Evolutionary conservation across 2,113 vertebrate genomes (phyloP).

Genomic region (Tragulus kanchil): DNA sequence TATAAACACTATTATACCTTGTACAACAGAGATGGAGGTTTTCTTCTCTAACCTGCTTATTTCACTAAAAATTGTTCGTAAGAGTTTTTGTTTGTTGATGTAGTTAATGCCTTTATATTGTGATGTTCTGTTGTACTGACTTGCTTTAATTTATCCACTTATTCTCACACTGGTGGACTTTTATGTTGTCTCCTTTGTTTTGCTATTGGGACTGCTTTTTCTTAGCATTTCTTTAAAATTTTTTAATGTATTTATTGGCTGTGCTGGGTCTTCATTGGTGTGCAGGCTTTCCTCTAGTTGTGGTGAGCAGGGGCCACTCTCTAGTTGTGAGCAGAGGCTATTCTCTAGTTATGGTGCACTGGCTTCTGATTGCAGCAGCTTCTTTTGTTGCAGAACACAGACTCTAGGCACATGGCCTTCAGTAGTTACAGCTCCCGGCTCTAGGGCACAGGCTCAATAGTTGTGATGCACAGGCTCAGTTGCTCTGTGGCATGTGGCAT

Average conservation of each 20-base stretch:
- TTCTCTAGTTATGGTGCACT: fast-evolving
- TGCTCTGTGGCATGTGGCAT: background rate
- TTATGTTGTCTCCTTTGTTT: background rate
- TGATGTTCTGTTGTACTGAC: background rate
- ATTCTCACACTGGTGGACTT: background rate
- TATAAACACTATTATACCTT: background rate
- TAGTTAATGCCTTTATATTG: background rate
- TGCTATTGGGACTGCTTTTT: background rate
- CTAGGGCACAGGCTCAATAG: background rate
- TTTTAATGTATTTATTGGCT: background rate
- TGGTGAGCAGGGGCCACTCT: background rate
- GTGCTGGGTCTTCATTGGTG: background rate
- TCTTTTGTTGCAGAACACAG: background rate
- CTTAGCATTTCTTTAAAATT: background rate
- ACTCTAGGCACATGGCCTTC: background rate
- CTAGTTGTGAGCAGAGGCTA: background rate
- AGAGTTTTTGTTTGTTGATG: background rate
- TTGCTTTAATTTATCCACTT: background rate
- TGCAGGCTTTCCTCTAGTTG: background rate
- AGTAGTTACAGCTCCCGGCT: background rate
- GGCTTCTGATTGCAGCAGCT: background rate
- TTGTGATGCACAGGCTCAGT: background rate
- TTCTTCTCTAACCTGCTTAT: background rate
- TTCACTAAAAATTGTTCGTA: background rate
- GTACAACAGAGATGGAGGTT: background rate